These are phyloP conservation scores for Alces alces DNA, from an alignment of 2,113 vertebrate genomes.

Conservation along the genomic window DNA sequence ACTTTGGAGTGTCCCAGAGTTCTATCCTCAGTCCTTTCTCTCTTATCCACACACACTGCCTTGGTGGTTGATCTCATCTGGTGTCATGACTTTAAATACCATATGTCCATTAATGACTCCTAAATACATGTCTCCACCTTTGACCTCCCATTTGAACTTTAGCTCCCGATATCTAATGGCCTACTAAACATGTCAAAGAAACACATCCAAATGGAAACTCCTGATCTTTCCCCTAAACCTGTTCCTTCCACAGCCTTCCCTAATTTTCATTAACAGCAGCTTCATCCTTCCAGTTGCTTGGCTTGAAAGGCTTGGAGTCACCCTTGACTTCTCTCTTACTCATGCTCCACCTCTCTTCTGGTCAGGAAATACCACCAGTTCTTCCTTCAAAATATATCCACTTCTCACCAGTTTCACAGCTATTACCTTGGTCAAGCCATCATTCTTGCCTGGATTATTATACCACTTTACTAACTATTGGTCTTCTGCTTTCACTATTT, in stretches of 20 bases:
- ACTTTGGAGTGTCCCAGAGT: background rate
- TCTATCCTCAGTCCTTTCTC: background rate
- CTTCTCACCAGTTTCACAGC: background rate
- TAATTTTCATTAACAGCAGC: constrained; percentile 15
- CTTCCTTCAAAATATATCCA: background rate
- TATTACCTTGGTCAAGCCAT: background rate
- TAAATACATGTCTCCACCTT: constrained; percentile 3
- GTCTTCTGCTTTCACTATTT: background rate
- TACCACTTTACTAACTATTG: background rate
- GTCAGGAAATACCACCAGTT: background rate
- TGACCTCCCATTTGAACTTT: background rate
- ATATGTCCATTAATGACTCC: background rate
- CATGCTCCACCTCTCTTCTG: background rate
- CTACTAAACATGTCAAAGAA: background rate
- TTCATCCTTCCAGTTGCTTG: background rate
- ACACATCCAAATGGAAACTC: background rate
- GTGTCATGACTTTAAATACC: background rate
- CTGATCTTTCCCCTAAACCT: background rate
- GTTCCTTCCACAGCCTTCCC: background rate
- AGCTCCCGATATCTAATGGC: background rate
- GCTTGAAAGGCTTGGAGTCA: background rate
- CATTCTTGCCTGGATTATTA: constrained; percentile 5
- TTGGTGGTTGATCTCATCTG: background rate
- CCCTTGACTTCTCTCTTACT: background rate
- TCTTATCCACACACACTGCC: background rate